phyloP scores from a whole-genome alignment of 1,140 invertebrate genomes.

The Nebria ingens region DNA sequence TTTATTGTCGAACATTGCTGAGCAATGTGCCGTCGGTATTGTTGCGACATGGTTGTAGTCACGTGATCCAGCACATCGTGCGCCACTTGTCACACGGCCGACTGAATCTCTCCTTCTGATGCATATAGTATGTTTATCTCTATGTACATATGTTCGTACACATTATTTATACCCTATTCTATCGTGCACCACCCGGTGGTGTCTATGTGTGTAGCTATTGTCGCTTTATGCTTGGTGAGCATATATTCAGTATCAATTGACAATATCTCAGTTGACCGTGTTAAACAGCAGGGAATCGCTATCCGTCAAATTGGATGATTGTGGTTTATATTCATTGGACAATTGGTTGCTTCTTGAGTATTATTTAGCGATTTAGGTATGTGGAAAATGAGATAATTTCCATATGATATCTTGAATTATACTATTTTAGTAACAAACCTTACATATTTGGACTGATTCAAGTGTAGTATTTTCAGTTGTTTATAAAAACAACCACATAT shows the following conservation, averaged over 20 bases:
- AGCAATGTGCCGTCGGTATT: conserved; percentile 2
- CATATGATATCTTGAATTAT: no score
- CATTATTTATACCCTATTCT: not conserved
- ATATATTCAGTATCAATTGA: not conserved
- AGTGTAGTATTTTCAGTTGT: no score
- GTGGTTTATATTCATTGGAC: no score
- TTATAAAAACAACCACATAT: no score
- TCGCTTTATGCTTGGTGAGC: not conserved
- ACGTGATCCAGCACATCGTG: not conserved
- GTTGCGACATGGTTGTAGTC: conserved; percentile 2
- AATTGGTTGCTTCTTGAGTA: no score
- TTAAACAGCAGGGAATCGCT: not conserved
- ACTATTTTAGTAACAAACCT: no score
- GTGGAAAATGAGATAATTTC: no score
- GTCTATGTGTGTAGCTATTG: no score
- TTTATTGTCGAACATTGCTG: conserved; percentile 5
- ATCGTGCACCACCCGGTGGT: not conserved
- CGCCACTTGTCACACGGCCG: conserved; percentile 1
- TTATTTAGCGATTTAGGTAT: no score
- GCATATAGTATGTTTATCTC: no score
- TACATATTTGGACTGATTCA: no score
- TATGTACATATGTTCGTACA: not conserved
- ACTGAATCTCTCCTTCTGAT: not conserved
- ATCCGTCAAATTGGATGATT: not conserved
- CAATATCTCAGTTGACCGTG: not conserved